These are phyloP conservation scores for Crossocerus cetratus DNA, from an alignment of 2,888 invertebrate species.

Conservation along the genomic window DNA sequence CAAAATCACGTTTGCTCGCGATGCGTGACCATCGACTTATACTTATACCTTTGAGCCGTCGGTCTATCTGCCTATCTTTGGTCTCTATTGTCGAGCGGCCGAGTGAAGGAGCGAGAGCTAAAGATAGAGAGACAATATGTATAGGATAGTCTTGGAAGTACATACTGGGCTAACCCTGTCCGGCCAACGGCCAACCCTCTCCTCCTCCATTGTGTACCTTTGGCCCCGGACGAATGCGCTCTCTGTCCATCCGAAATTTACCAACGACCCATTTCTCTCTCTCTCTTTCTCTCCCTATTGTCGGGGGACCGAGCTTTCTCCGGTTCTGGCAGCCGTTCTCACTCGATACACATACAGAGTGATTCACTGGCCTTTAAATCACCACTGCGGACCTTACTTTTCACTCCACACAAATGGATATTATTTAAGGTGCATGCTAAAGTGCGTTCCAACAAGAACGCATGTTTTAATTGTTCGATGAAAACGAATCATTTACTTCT, in stretches of 20 bases:
- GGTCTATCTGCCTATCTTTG: constrained; percentile 4
- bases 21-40: constrained; percentile 40
- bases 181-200: not conserved
- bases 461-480: no score
- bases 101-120: constrained; percentile 19
- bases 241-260: not conserved
- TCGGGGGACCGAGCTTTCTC: no score
- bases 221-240: constrained; percentile 27
- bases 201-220: constrained; percentile 3
- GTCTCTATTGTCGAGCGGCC: constrained; percentile 12
- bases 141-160: not conserved
- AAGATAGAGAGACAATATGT: constrained; percentile 35
- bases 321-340: no score
- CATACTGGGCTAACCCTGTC: constrained; percentile 3
- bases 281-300: no score
- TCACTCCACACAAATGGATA: no score
- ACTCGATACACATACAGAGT: no score
- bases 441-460: no score
- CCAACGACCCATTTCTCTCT: no score
- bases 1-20: constrained; percentile 28
- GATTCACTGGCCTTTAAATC: no score
- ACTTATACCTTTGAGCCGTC: not conserved
- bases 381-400: no score
- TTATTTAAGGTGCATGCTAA: no score
- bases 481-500: no score